Evolutionary conservation across 1,140 invertebrate genomes (phyloP).

Genomic region (Zaprionus lachaisei): DNA sequence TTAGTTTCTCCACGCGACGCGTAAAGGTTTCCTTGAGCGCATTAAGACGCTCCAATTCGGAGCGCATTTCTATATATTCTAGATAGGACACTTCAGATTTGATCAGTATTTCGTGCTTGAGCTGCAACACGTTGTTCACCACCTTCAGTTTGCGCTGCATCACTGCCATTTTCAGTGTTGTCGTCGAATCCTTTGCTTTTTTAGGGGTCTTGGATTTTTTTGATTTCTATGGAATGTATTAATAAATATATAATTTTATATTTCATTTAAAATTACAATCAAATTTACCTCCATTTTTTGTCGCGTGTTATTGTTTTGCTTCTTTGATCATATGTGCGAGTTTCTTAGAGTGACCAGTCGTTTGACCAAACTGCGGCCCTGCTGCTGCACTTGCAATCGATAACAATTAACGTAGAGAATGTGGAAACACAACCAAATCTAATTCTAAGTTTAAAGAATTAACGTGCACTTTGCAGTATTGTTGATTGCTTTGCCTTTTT

Average conservation of each 20-base stretch:
- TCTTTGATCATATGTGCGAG: background rate
- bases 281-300: conserved; percentile 53
- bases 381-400: no score
- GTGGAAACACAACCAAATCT: no score
- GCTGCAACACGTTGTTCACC: conserved; percentile 56
- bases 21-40: conserved; percentile 56
- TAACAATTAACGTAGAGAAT: no score
- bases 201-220: conserved; percentile 57
- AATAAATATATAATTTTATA: background rate
- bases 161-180: conserved; percentile 45
- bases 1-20: conserved; percentile 55
- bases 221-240: conserved; percentile 38
- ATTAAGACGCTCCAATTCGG: conserved; percentile 61
- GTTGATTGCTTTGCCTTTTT: no score
- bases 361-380: background rate
- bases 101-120: conserved; percentile 65
- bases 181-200: conserved; percentile 47
- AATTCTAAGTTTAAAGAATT: no score
- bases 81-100: conserved; percentile 69
- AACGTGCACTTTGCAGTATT: no score
- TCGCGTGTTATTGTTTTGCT: conserved; percentile 50
- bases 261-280: conserved; percentile 3
- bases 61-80: conserved; percentile 68
- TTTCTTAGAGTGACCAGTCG: conserved; percentile 4
- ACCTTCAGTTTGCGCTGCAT: conserved; percentile 67